Conservation (phyloP, 2,113 vertebrate genomes). For the Petromus typicus region DNA sequence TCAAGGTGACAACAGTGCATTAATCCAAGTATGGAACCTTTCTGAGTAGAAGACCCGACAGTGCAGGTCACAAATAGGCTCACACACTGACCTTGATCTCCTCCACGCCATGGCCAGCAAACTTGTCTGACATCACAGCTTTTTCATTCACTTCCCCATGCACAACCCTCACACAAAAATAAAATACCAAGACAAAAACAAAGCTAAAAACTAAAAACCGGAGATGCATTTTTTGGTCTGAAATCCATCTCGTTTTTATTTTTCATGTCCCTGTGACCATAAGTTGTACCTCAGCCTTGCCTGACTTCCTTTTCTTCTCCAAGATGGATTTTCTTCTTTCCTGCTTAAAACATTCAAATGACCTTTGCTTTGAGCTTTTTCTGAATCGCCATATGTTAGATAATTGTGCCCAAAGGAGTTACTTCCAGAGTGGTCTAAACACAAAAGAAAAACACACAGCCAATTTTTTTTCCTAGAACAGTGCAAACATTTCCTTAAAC, state of each 20-base stretch:
- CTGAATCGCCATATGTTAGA: constrained; percentile 88
- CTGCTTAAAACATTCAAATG: constrained; percentile 85
- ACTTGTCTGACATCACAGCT: neutral
- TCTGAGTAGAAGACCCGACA: neutral
- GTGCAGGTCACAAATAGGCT: neutral
- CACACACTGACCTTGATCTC: neutral
- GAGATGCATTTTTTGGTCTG: constrained; percentile 33
- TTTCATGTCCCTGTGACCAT: constrained; percentile 73
- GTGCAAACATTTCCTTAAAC: constrained; percentile 90
- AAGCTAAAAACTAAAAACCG: neutral
- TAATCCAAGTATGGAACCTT: neutral
- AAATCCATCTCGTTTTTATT: constrained; percentile 24
- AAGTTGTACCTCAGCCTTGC: constrained; percentile 70
- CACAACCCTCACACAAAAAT: neutral
- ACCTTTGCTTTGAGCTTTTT: constrained; percentile 86
- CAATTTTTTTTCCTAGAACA: constrained; percentile 87
- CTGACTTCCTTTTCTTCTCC: constrained; percentile 73
- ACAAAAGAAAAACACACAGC: constrained; percentile 89
- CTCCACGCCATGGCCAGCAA: neutral
- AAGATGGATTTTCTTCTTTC: constrained; percentile 86
- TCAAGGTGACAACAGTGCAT: neutral
- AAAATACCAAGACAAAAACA: neutral
- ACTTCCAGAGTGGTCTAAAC: constrained; percentile 88
- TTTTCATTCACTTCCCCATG: neutral
- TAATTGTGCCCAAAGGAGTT: constrained; percentile 89